A percentile compares a stretch with the other conserved stretches of the same genome.
Evolutionary conservation across 2,113 vertebrate genomes (phyloP).

Genomic region (Nematolebias whitei): DNA sequence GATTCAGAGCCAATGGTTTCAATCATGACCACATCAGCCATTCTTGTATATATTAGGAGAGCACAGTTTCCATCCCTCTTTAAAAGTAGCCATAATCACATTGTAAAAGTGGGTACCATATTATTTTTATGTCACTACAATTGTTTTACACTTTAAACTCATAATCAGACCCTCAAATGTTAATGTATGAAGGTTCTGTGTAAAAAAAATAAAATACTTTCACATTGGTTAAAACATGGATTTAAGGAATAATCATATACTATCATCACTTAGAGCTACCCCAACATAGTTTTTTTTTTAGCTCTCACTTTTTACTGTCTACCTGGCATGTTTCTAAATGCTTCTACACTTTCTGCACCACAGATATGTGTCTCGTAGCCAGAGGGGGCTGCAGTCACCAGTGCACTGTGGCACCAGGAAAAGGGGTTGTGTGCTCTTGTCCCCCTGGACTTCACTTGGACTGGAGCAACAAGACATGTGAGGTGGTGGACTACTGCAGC

Average conservation of each 20-base stretch:
- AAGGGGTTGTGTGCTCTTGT: slow-evolving; percentile 92
- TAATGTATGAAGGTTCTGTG: too few relatives aligned
- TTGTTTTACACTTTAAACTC: background rate
- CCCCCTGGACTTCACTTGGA: slow-evolving; percentile 87
- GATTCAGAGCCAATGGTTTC: slow-evolving; percentile 40
- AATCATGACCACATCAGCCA: slow-evolving; percentile 28
- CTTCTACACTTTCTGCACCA: slow-evolving; percentile 14
- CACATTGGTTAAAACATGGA: too few relatives aligned
- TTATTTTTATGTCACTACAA: background rate
- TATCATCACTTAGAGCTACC: too few relatives aligned
- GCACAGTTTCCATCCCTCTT: slow-evolving; percentile 36
- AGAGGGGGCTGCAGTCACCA: slow-evolving; percentile 97
- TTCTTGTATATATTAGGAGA: slow-evolving; percentile 27
- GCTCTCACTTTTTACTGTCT: background rate
- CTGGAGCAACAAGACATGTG: slow-evolving; percentile 91
- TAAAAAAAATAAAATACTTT: too few relatives aligned
- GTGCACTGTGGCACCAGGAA: slow-evolving; percentile 91
- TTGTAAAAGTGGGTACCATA: background rate
- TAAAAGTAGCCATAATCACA: background rate
- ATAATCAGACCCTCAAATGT: too few relatives aligned
- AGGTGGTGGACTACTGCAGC: slow-evolving; percentile 91
- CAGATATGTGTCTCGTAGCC: slow-evolving; percentile 91
- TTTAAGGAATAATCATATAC: too few relatives aligned
- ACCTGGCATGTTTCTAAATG: slow-evolving; percentile 2
- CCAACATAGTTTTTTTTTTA: background rate